Conservation (phyloP, 2,888 invertebrate genomes). For the Plusia festucae region DNA sequence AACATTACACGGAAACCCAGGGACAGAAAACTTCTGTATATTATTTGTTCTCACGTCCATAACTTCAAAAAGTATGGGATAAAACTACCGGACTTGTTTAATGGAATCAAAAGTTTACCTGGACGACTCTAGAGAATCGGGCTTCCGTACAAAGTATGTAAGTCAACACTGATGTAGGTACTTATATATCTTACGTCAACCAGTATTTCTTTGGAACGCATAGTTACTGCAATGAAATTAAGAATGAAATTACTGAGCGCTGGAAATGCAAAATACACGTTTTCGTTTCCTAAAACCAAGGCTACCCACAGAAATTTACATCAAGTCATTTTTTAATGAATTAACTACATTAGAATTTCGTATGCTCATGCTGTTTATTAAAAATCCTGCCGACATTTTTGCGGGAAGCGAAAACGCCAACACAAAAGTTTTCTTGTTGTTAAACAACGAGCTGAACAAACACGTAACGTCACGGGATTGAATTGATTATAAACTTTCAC, state of each 20-base stretch:
- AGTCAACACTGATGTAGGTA: background rate
- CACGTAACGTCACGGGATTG: constrained; percentile 69
- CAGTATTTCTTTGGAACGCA: constrained; percentile 34
- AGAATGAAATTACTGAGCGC: no score
- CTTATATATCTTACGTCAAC: constrained; percentile 22
- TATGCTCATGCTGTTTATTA: constrained; percentile 64
- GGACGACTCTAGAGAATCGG: constrained; percentile 5
- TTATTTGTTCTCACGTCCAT: background rate
- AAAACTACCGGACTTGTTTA: constrained; percentile 12
- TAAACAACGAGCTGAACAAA: constrained; percentile 69
- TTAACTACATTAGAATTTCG: constrained; percentile 63
- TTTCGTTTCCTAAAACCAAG: constrained; percentile 38
- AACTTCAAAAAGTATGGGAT: constrained; percentile 1
- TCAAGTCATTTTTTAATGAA: constrained; percentile 53
- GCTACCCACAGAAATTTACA: constrained; percentile 43
- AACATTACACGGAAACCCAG: background rate
- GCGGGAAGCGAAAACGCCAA: constrained; percentile 40
- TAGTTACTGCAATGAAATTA: constrained; percentile 3
- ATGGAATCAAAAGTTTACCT: constrained; percentile 8
- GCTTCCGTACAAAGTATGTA: constrained; percentile 2
- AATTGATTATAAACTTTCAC: constrained; percentile 78
- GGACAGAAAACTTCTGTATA: background rate
- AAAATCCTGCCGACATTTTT: constrained; percentile 61
- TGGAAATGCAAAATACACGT: constrained; percentile 43
- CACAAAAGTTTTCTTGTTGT: constrained; percentile 70